These are phyloP conservation scores for Sminthopsis crassicaudata DNA, from an alignment of 2,113 vertebrate genomes.

Conservation along the genomic window DNA sequence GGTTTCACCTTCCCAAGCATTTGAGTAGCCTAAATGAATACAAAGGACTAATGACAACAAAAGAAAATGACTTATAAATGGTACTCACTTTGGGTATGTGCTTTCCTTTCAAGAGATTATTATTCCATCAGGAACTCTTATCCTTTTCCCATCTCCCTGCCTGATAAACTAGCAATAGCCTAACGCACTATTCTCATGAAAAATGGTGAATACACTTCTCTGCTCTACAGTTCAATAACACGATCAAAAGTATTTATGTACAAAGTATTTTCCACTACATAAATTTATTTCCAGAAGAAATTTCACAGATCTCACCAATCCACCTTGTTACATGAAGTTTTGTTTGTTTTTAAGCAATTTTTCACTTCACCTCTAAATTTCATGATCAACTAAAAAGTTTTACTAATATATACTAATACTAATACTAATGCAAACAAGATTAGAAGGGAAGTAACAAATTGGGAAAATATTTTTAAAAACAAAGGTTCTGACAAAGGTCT, in stretches of 20 bases:
- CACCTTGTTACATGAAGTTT: constrained; percentile 5
- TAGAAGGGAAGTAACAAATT: no score
- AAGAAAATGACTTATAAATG: neutral
- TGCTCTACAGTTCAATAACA: constrained; percentile 13
- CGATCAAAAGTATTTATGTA: constrained; percentile 21
- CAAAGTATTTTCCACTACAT: neutral
- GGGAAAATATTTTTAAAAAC: no score
- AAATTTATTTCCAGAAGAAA: constrained; percentile 36
- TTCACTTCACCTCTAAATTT: constrained; percentile 7
- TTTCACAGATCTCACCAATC: neutral
- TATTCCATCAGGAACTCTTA: constrained; percentile 8
- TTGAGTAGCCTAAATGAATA: neutral
- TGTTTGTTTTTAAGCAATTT: constrained; percentile 4
- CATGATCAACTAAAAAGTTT: no score
- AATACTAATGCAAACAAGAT: no score
- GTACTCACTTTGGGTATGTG: neutral
- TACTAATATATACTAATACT: no score
- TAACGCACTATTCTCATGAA: neutral
- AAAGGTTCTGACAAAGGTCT: no score
- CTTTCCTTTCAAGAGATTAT: constrained; percentile 14
- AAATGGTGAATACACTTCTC: neutral
- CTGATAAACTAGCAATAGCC: neutral
- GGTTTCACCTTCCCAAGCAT: neutral
- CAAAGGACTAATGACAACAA: constrained; percentile 19
- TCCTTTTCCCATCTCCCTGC: neutral